Base-by-base conservation (phyloP, 2,113 vertebrate species). In the Ptilonorhynchus violaceus region DNA sequence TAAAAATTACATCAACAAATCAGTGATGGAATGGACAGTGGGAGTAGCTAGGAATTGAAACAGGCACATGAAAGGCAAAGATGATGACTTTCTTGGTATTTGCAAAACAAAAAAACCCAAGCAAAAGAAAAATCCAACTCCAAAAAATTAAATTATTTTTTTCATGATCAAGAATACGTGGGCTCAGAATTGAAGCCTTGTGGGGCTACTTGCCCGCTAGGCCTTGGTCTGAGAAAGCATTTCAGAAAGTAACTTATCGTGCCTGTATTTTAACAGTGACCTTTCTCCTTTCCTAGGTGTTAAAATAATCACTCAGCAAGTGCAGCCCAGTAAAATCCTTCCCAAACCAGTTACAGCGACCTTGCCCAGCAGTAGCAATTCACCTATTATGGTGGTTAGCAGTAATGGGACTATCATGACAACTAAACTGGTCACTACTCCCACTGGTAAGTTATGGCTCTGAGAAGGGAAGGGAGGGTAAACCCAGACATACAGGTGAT, bases 381-480 rank as follows among this genome's bases (percentile, higher is more conserved):
- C 99, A 33, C 99, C 99, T 88, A 99, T 99, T 95, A 99, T 99
- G 99, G 99, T 99, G 79, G 99, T 99, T 97, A 99, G 99, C 97
- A 99, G 99, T 98, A 99, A 99, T 70, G 99, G 99, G 77, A 99
- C 99, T 97, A 99, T 99, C 96, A 99, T 99, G 99, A 99, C 99
- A 93, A 99, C 99, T 93, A 99, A 99, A 92, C 98, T 99, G 97
- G 99, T 99, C 93, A 99, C 99, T 79, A 98, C 99, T 96, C 98
- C 99, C 83, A 99, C 99, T 97, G 99, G 99, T 99, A 98, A 97
- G 98, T 98, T 96, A 22, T 1, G 69, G 49, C 66, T 87, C 85
- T 92, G 92, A 95, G 95, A 96, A 96, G 89, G 76, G 96, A 94
- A 96, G 95, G 96, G 96, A 97, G 96, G 92, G 93, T 95, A 83